phyloP scores from a whole-genome alignment of 2,797 vertebrate genomes.

The Chelonia mydas region DNA sequence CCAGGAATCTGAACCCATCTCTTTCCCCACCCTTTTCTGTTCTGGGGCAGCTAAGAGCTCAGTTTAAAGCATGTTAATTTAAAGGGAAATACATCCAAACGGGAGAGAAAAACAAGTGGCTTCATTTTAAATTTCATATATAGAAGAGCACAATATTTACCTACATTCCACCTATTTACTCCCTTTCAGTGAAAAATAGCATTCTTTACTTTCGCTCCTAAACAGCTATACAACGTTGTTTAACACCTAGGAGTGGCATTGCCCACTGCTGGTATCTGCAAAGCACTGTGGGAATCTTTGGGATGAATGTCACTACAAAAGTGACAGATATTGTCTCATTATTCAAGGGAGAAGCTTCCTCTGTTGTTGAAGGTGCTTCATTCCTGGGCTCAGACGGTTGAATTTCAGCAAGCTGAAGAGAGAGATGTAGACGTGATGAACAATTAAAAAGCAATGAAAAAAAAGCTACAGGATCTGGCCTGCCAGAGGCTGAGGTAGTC shows the following conservation, averaged over 20 bases:
- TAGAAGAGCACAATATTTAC: neutral
- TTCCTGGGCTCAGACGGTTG: neutral
- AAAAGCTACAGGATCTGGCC: neutral
- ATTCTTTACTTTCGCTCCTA: neutral
- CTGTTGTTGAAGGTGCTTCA: neutral
- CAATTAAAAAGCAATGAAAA: neutral
- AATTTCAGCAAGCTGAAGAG: neutral
- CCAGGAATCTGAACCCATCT: neutral
- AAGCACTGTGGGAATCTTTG: neutral
- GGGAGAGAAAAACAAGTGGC: neutral
- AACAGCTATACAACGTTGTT: neutral
- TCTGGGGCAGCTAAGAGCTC: neutral
- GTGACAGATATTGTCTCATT: neutral
- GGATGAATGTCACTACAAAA: neutral
- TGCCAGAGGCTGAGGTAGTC: neutral
- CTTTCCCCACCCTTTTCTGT: neutral
- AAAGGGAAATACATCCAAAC: neutral
- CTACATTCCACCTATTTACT: neutral
- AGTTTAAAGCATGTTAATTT: neutral
- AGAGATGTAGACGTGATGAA: neutral
- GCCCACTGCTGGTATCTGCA: neutral
- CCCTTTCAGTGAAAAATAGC: neutral
- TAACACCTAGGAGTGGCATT: neutral
- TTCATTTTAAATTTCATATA: neutral
- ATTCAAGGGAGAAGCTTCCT: neutral